phyloP scores from a whole-genome alignment of 2,888 invertebrate genomes.

The Aricia artaxerxes region DNA sequence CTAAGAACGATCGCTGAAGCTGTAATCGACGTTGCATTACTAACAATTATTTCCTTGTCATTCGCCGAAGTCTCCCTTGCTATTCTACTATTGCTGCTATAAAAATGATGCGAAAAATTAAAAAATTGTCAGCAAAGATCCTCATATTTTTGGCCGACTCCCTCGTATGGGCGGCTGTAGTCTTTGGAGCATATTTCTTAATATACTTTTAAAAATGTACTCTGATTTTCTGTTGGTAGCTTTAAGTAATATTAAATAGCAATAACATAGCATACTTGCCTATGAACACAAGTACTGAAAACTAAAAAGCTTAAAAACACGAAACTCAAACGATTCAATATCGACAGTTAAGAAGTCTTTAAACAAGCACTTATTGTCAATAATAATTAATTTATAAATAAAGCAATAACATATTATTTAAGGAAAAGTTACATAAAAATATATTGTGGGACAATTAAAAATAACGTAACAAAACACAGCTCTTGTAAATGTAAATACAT shows the following conservation, averaged over 20 bases:
- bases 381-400: no score
- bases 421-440: neutral
- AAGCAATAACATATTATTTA: neutral
- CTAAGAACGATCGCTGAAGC: conserved; percentile 55
- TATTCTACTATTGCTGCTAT: conserved; percentile 54
- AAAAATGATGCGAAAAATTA: conserved; percentile 51
- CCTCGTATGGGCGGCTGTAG: conserved; percentile 52
- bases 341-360: neutral
- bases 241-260: neutral
- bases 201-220: conserved; percentile 43
- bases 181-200: conserved; percentile 56
- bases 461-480: neutral
- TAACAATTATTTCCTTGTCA: conserved; percentile 59
- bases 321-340: no score
- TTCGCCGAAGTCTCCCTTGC: conserved; percentile 61
- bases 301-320: no score
- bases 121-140: conserved; percentile 46
- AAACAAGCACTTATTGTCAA: neutral
- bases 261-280: no score
- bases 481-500: neutral
- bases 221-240: neutral
- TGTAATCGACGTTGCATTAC: conserved; percentile 54
- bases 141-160: conserved; percentile 32
- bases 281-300: neutral
- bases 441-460: neutral